Evolutionary conservation across 2,113 vertebrate genomes (phyloP), one percentile per base, ranked within the genome.

Genomic region (Triplophysa siluroides): DNA sequence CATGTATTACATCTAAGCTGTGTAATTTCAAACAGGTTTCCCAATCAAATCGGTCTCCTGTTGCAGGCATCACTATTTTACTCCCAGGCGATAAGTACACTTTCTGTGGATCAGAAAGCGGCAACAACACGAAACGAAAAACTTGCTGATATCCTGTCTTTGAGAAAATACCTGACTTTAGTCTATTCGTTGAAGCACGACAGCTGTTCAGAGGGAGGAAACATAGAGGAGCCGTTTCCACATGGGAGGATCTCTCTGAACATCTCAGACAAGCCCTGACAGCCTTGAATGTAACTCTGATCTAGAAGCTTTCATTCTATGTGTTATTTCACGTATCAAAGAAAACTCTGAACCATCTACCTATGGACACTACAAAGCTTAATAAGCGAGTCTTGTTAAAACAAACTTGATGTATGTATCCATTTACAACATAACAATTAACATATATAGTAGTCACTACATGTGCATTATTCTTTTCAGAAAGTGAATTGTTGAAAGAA

Each of bases 121-220:
- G n/a, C 54, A 9, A n/a, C 18, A 58, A n/a, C 19, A 21, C 2
- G 9, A 58, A 58, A 19, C 7, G 2, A 58, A 58, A 7, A 58
- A 58, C 54, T 21, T 58, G 16, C 19, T 58, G 54, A 58, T 21
- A 18, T 73, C 38, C 38, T 60, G n/a, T 45, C 12, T 43, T 43
- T 58, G 69, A 74, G 56, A 41, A 76, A 56, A 12, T 24, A 78
- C 76, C 76, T 68, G 81, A 79, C 76, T 83, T 74, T 23, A 74
- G 72, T 79, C 73, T 79, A 72, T 74, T 74, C 54, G 65, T 52
- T 72, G 69, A 79, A 72, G 68, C 24, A 72, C 76, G 29, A 47
- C 69, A 67, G 62, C 72, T 80, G 52, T 75, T 75, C 24, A 61
- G 70, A 64, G 60, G 67, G 11, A 45, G 19, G 38, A 62, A 41